Conservation (phyloP, 2,113 vertebrate genomes). For the Pterocles burchelli region DNA sequence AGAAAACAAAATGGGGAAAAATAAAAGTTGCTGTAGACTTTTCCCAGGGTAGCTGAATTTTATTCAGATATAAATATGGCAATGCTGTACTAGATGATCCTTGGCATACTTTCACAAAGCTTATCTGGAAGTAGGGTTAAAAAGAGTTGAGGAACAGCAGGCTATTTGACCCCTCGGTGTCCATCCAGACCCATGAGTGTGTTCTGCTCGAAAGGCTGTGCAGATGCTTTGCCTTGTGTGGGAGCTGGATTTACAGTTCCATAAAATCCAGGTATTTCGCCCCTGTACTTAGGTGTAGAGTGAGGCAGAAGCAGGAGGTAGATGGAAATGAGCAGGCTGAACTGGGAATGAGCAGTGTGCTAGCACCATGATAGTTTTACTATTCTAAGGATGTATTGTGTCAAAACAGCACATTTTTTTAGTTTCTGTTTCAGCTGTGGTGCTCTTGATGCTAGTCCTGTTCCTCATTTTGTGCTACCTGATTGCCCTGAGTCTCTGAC, state of each 20-base stretch:
- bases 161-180: background rate
- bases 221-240: background rate
- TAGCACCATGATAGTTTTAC: background rate
- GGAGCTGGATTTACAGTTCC: background rate
- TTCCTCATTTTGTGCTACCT: background rate
- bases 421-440: background rate
- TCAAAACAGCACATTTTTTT: background rate
- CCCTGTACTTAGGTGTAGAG: background rate
- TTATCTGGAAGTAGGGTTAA: background rate
- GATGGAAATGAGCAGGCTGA: background rate
- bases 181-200: background rate
- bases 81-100: background rate
- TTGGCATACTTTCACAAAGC: background rate
- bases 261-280: background rate
- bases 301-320: background rate
- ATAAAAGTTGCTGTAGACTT: background rate
- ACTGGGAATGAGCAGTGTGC: background rate
- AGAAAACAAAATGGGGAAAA: background rate
- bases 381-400: background rate
- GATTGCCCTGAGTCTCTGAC: background rate
- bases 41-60: background rate
- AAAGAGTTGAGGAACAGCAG: background rate
- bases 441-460: accelerated
- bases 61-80: background rate
- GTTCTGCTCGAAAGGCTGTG: background rate